A percentile compares a stretch with the other conserved stretches of the same genome.
phyloP scores from a whole-genome alignment of 2,797 vertebrate genomes.

The Sebastes variabilis region DNA sequence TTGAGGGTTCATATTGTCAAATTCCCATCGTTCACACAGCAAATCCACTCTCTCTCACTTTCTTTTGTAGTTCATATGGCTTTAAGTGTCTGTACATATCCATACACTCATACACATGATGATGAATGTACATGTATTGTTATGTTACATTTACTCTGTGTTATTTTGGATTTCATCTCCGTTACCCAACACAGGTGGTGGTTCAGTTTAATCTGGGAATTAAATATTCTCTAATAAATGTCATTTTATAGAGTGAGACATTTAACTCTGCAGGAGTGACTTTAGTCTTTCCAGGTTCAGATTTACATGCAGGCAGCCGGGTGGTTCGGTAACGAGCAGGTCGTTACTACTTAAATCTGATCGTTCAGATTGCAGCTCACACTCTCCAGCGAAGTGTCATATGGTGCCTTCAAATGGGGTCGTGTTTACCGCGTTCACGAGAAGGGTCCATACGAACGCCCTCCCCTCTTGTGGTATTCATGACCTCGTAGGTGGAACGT shows the following conservation, averaged over 20 bases:
- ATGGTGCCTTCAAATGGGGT: no score
- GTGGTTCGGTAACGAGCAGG: background rate
- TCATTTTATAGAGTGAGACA: background rate
- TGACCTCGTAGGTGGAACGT: no score
- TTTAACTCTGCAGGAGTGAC: background rate
- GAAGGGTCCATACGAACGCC: no score
- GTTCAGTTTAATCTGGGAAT: background rate
- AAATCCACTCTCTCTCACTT: background rate
- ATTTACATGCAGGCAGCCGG: background rate
- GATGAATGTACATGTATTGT: background rate
- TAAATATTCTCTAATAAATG: background rate
- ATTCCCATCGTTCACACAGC: background rate
- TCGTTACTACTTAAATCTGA: no score
- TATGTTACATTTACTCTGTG: background rate
- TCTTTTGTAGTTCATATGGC: slow-evolving; percentile 42
- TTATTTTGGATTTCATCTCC: background rate
- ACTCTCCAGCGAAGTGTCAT: no score
- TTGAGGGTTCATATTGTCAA: background rate
- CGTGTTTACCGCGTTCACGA: no score
- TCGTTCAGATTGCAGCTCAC: no score
- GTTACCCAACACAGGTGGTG: background rate
- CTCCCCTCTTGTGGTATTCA: no score
- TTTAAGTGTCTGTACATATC: slow-evolving; percentile 32
- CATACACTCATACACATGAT: background rate
- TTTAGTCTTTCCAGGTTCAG: background rate